Percentiles rank a stretch among this genome's conserved stretches.
Evolutionary conservation across 64 coral and sea anemone species (phyloP).

Genomic region (Pachyseris speciosa): DNA sequence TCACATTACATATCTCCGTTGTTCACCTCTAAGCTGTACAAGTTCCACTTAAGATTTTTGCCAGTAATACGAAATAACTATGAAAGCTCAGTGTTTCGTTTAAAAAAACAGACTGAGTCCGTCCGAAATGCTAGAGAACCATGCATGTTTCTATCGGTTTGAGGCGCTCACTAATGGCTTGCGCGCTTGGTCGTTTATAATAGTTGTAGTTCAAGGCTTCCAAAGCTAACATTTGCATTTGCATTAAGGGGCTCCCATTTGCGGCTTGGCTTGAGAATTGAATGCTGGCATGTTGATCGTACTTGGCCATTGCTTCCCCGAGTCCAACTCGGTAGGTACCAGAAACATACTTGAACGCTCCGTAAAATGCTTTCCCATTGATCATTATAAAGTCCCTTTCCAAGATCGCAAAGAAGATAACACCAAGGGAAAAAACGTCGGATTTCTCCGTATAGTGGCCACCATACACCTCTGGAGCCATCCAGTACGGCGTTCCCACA

Average conservation of each 20-base stretch:
- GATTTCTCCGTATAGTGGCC: conserved; percentile 60
- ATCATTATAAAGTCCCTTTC: conserved; percentile 14
- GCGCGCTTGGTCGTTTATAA: neutral
- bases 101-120: no score
- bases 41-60: no score
- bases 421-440: conserved; percentile 69
- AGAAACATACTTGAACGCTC: neutral
- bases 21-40: no score
- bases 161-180: no score
- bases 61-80: no score
- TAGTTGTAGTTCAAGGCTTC: conserved; percentile 34
- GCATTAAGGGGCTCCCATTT: no score
- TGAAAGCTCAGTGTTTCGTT: no score
- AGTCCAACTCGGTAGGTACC: conserved; percentile 37
- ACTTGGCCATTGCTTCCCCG: conserved; percentile 40
- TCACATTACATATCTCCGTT: no score
- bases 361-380: conserved; percentile 59
- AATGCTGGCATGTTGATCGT: neutral
- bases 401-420: conserved; percentile 32
- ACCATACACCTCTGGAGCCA: conserved; percentile 63
- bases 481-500: neutral
- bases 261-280: neutral
- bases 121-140: no score
- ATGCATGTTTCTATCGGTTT: no score
- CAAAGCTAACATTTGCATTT: conserved; percentile 18